Evolutionary conservation across 2,888 invertebrate genomes (phyloP), one percentile per base, ranked within the genome.

Genomic region (Scrobipalpa costella): DNA sequence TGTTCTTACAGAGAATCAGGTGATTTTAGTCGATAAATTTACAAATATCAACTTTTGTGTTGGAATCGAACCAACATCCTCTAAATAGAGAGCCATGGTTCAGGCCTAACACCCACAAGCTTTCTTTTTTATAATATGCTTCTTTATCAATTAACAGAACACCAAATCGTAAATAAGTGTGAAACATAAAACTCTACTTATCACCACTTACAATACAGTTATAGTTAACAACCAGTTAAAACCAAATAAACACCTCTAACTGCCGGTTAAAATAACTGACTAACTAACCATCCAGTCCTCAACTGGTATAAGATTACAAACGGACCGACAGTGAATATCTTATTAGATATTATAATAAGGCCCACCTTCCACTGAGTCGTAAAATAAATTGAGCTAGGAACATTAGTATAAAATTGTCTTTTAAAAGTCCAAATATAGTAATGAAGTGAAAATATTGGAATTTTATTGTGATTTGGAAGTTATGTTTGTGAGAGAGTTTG

Each of bases 251-350:
- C 50, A 61, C 60, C 13, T 47, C 44, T 27, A 60, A 60, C 47
- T 21, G 40, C 7, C 9, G 11, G 49, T 62, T 62, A 57, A 65
- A 61, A 61, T 67, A 67, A 66, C 65, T 66, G 63, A 67, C 69
- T 71, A 69, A 66, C 63, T 63, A 57, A 44, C 65, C 49, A 66
- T 67, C 66, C 67, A 67, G 57, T 63, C 66, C 69, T 71, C 71
- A 69, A 64, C 68, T 64, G 33, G 65, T 70, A 67, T 71, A 66
- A 62, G 57, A 60, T 68, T 67, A 69, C 72, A 72, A 71, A 71
- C 67, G 66, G 59, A 63, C 72, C 72, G 72, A 68, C 69, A 55
- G 52, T 63, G 68, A 64, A 67, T 64, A 65, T 66, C 64, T 59
- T 60, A 47, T 60, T 36, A 57, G 57, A 52, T 52, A 52, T 57